Percentiles rank a stretch among this genome's conserved stretches.
Conservation (phyloP, 1,140 invertebrate genomes). For the Pogonomyrmex barbatus region DNA sequence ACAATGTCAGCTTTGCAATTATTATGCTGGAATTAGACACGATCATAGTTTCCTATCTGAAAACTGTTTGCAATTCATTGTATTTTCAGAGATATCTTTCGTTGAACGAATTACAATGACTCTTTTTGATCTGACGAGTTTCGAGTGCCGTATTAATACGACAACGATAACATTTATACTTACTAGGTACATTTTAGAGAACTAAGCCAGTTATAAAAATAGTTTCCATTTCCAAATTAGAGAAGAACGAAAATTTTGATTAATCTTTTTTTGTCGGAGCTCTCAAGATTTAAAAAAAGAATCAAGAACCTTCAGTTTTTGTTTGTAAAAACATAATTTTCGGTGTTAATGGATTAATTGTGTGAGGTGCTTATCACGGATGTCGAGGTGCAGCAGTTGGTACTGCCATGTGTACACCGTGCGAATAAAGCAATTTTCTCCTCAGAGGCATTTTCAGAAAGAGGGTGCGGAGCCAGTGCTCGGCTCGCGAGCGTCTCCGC, state of each 20-base stretch:
- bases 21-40: conserved; percentile 66
- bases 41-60: conserved; percentile 36
- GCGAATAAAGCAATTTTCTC: conserved; percentile 63
- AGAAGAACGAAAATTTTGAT: background rate
- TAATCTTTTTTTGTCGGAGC: background rate
- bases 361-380: conserved; percentile 27
- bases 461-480: conserved; percentile 49
- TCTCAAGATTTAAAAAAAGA: background rate
- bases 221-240: background rate
- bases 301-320: background rate
- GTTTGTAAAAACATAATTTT: conserved; percentile 9
- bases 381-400: conserved; percentile 54
- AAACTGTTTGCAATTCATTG: conserved; percentile 10
- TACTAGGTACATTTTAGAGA: background rate
- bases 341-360: conserved; percentile 51
- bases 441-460: conserved; percentile 52
- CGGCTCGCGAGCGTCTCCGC: conserved; percentile 74
- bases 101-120: conserved; percentile 1
- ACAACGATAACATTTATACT: background rate
- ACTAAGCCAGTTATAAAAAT: background rate
- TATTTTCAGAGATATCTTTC: conserved; percentile 2
- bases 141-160: background rate
- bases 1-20: conserved; percentile 60
- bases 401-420: conserved; percentile 52
- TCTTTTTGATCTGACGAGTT: background rate